Percentiles rank a stretch among this genome's conserved stretches.
Evolutionary conservation across 2,113 vertebrate genomes (phyloP).

Genomic region (Scopus umbretta): DNA sequence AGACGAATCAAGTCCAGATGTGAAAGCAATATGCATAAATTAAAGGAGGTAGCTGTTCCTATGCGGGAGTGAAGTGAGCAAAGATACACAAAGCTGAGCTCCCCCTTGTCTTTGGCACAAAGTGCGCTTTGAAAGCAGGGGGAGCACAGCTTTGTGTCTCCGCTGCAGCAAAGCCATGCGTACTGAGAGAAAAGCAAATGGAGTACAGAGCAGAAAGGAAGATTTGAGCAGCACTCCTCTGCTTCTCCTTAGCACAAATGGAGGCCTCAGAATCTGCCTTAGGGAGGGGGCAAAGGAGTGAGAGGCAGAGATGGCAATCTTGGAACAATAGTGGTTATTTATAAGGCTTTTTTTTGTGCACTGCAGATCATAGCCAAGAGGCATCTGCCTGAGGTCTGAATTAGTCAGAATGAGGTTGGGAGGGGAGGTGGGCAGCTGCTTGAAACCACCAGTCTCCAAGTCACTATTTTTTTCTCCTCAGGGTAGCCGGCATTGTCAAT

Average conservation of each 20-base stretch:
- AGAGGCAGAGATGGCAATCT: slow-evolving; percentile 1
- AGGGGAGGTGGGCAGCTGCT: slow-evolving; percentile 1
- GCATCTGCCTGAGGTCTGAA: slow-evolving; percentile 36
- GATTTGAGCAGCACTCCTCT: not conserved
- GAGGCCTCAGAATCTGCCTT: not conserved
- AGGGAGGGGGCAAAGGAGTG: not conserved
- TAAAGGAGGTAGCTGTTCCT: not conserved
- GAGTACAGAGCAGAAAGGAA: not conserved
- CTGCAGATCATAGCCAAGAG: not conserved
- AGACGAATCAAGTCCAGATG: not conserved
- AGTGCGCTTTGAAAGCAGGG: not conserved
- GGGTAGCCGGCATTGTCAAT: slow-evolving; percentile 27
- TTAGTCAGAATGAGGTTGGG: slow-evolving; percentile 12
- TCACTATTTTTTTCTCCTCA: not conserved
- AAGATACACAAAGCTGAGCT: not conserved
- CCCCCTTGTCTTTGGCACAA: accelerated
- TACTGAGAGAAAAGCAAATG: not conserved
- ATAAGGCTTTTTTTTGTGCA: not conserved
- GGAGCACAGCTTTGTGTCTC: not conserved
- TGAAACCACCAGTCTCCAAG: slow-evolving; percentile 5
- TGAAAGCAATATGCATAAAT: not conserved
- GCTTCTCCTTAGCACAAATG: not conserved
- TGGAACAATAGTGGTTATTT: slow-evolving; percentile 31
- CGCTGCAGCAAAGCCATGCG: not conserved
- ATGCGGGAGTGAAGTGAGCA: accelerated